Conservation (phyloP, 2,888 invertebrate species). For the Nudaria mundana region DNA sequence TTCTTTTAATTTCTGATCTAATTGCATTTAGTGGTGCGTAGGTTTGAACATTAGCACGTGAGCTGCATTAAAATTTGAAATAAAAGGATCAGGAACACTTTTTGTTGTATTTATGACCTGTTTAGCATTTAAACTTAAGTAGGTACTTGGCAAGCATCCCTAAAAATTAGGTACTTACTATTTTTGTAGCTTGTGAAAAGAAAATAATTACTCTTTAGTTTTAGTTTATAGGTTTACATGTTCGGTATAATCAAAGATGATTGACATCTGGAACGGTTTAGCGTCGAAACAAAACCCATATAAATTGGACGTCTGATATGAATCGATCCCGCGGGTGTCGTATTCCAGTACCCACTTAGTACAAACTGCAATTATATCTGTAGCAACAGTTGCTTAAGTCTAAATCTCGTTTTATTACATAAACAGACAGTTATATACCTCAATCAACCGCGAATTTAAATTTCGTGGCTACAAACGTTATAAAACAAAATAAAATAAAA, state of each 20-base stretch:
- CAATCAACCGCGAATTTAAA: slow-evolving; percentile 33
- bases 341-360: slow-evolving; percentile 6
- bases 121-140: too few relatives aligned
- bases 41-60: slow-evolving; percentile 24
- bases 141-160: too few relatives aligned
- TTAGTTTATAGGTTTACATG: too few relatives aligned
- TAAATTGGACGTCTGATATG: slow-evolving; percentile 16
- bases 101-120: too few relatives aligned
- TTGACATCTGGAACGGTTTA: slow-evolving; percentile 12
- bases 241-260: too few relatives aligned
- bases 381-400: too few relatives aligned
- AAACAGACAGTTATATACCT: slow-evolving; percentile 30
- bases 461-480: slow-evolving; percentile 24
- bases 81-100: too few relatives aligned
- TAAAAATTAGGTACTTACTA: too few relatives aligned
- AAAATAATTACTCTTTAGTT: too few relatives aligned
- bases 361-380: too few relatives aligned
- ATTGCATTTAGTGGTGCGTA: slow-evolving; percentile 28
- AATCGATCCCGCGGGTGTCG: slow-evolving; percentile 20
- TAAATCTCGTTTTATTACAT: slow-evolving; percentile 25
- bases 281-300: slow-evolving; percentile 4
- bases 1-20: slow-evolving; percentile 32
- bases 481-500: too few relatives aligned
- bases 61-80: slow-evolving; percentile 6
- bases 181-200: too few relatives aligned